phyloP scores from a whole-genome alignment of 2,888 invertebrate genomes.

The Meliscaeva auricollis region DNA sequence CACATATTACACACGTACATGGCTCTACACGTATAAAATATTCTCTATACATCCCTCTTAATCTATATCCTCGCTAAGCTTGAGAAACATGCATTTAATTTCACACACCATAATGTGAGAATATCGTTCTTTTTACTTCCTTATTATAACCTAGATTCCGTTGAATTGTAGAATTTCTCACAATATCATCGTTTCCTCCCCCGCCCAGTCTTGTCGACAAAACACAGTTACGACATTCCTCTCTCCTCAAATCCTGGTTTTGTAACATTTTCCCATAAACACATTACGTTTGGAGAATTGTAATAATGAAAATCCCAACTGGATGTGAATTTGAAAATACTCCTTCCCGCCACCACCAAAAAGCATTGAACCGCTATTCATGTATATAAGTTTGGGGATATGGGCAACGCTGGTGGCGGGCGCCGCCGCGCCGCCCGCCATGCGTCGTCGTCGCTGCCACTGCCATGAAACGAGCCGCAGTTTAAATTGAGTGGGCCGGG shows the following conservation, averaged over 20 bases:
- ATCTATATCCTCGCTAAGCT: constrained; percentile 57
- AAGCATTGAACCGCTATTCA: constrained; percentile 40
- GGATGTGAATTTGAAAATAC: constrained; percentile 72
- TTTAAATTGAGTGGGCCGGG: constrained; percentile 74
- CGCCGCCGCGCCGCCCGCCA: neutral
- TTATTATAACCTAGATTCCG: constrained; percentile 8
- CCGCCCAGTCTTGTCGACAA: neutral
- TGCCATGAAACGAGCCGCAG: constrained; percentile 66
- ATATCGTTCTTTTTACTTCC: constrained; percentile 5
- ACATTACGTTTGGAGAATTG: constrained; percentile 64
- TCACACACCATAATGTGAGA: constrained; percentile 72
- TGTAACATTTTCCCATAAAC: constrained; percentile 52
- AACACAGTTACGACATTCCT: constrained; percentile 5
- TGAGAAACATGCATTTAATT: constrained; percentile 71
- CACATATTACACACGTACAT: neutral
- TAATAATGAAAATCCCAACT: constrained; percentile 74
- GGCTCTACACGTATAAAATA: neutral
- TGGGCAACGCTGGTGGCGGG: neutral
- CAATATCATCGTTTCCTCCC: neutral
- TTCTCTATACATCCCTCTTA: neutral
- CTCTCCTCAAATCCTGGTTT: constrained; percentile 11
- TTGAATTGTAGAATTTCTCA: constrained; percentile 25
- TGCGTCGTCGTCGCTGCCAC: neutral
- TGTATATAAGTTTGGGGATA: neutral
- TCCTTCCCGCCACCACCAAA: neutral